Conservation (phyloP, 2,888 invertebrate genomes). For the Plagiodera versicolora region DNA sequence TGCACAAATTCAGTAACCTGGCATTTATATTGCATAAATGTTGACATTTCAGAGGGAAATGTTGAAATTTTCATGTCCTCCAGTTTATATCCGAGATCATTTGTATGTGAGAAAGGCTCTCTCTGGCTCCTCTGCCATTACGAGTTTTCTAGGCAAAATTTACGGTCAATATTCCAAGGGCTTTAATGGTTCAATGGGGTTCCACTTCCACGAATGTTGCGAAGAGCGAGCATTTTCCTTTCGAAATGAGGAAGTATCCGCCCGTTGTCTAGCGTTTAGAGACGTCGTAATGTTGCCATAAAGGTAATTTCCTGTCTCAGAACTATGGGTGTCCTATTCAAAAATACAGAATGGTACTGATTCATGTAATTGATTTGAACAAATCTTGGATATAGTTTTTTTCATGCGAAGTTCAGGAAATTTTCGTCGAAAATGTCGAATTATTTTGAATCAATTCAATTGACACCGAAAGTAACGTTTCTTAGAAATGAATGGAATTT, state of each 20-base stretch:
- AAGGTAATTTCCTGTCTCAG: background rate
- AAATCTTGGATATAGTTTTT: too few species aligned
- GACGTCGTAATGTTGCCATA: background rate
- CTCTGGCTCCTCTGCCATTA: background rate
- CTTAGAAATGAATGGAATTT: too few species aligned
- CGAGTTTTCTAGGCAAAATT: background rate
- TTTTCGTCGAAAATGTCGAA: too few species aligned
- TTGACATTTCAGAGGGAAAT: background rate
- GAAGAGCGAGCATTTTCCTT: background rate
- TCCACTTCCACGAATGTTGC: background rate
- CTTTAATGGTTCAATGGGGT: constrained; percentile 1
- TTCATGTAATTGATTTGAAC: too few species aligned
- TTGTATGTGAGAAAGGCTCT: background rate
- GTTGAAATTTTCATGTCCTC: background rate
- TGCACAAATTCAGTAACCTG: background rate
- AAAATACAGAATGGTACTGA: background rate
- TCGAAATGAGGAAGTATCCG: background rate
- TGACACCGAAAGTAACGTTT: too few species aligned
- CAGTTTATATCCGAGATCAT: background rate
- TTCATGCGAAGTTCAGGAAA: too few species aligned
- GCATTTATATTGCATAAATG: background rate
- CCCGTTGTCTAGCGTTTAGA: background rate
- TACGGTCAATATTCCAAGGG: constrained; percentile 1
- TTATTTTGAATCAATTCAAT: too few species aligned
- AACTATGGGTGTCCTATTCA: background rate